Evolutionary conservation across 2,888 invertebrate species (phyloP), one percentile per base, ranked within the genome.

Genomic region (Lysandra bellargus): DNA sequence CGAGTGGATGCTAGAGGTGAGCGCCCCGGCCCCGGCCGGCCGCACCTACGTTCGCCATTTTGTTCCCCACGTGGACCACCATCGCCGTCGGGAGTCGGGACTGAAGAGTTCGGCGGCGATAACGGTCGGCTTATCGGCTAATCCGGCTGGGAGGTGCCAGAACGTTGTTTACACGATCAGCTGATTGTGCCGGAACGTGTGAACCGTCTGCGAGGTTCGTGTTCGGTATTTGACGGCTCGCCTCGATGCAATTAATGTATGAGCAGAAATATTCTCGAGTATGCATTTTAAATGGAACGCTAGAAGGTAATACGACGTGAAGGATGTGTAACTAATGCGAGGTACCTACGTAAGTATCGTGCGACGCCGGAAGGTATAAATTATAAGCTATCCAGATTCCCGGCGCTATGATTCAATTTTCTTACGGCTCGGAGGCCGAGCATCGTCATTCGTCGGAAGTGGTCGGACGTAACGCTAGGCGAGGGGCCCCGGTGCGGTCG

Each of bases 1-100:
- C 86, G 97, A 98, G 92, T 99, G 99, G 99, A 99, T 99, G 99
- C 96, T 98, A 94, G 99, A 99, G 98, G 99, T 99, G 95, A 93
- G 93, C 91, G 89, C 88, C 86, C 87, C 86, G 87, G 88, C 88
- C 84, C 86, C 78, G 79, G 80, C 81, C 87, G 86, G 87, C 88
- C 90, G 88, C 88, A 87, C 89, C 89, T 88, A 87, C 87, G 87
- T 86, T 89, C 92, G 92, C 92, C 92, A 92, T 92, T 88, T 92
- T 93, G 92, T 90, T 87, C 86, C 88, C 87, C 86, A 69, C 69
- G 69, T 69, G 69, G 69, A 64, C 23, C 64, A 69, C 69, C 69
- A 14, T 69, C 33, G 33, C 64, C 64, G 17, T 12, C 64, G 23
- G 57, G 40, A 57, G 17, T 12, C 64, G 23, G 57, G 40, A 57